These are phyloP conservation scores for Serranus cabrilla DNA, from an alignment of 2,797 vertebrate species.

Conservation along the genomic window DNA sequence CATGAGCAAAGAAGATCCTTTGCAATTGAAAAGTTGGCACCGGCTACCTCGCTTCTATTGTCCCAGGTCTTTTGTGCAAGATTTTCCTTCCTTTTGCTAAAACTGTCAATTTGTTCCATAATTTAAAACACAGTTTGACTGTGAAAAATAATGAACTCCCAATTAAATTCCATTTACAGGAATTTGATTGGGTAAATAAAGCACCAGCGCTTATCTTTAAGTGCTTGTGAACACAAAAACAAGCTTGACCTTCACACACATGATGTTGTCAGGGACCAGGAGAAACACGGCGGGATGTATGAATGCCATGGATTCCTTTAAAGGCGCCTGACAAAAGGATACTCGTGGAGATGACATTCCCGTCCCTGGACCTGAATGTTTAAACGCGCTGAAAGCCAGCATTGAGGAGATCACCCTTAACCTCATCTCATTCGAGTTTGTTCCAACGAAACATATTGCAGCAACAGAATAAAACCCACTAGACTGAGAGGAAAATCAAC, in stretches of 20 bases:
- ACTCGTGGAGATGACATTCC: conserved; percentile 33
- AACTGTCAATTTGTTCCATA: conserved; percentile 1
- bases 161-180: conserved; percentile 40
- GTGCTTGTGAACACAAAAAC: conserved; percentile 39
- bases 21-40: conserved; percentile 56
- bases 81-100: background rate
- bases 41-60: conserved; percentile 8
- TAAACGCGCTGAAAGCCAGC: conserved; percentile 35
- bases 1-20: conserved; percentile 67
- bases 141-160: conserved; percentile 56
- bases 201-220: conserved; percentile 34
- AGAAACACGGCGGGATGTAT: conserved; percentile 45
- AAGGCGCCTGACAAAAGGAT: conserved; percentile 58
- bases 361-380: conserved; percentile 39
- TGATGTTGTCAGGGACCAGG: conserved; percentile 38
- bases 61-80: conserved; percentile 17
- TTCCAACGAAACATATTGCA: conserved; percentile 53
- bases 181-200: conserved; percentile 13
- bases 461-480: conserved; percentile 56
- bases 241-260: conserved; percentile 61
- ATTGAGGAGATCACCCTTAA: conserved; percentile 51
- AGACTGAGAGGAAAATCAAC: conserved; percentile 59
- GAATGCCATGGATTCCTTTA: conserved; percentile 64
- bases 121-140: conserved; percentile 18
- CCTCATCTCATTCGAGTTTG: conserved; percentile 52